Percentiles rank a stretch among this genome's conserved stretches.
These are phyloP conservation scores for rabbit (Oryctolagus cuniculus) DNA, from an alignment of 2,113 vertebrate genomes.

Conservation along the genomic window mOryCun1.1 NC_091436.1:56410001-56410500, in stretches of 20 bases:
- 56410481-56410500: conserved; percentile 7
- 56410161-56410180: conserved; percentile 54
- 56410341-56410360: background rate
- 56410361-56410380: conserved; percentile 46
- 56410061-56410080: background rate
- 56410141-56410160: background rate
- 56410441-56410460: conserved; percentile 21
- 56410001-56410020: conserved; percentile 32
- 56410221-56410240: conserved; percentile 59
- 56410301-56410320: conserved; percentile 54
- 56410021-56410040: background rate
- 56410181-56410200: conserved; percentile 47
- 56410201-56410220: conserved; percentile 46
- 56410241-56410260: background rate
- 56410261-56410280: conserved; percentile 16
- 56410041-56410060: background rate
- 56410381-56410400: background rate
- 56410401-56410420: conserved; percentile 52
- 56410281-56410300: conserved; percentile 56
- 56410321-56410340: background rate
- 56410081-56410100: background rate
- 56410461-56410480: conserved; percentile 45
- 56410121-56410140: background rate
- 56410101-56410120: background rate
- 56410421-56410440: conserved; percentile 42